These are phyloP conservation scores for Tyto alba DNA, from an alignment of 2,113 vertebrate genomes.

Conservation along the genomic window DNA sequence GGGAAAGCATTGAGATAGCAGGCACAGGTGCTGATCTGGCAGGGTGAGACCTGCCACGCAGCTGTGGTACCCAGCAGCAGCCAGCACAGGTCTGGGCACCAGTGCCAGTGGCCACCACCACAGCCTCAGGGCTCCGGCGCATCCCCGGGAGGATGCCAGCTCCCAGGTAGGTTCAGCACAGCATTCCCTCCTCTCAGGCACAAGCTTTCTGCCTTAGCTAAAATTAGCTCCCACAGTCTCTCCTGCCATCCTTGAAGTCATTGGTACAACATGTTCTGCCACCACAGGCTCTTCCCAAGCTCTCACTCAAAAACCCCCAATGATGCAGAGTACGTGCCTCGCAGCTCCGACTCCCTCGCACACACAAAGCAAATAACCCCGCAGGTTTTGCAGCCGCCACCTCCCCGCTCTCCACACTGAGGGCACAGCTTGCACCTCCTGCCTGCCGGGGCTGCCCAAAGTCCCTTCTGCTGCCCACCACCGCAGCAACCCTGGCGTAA, in stretches of 20 bases:
- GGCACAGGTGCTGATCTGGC: not conserved
- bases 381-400: not conserved
- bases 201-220: not conserved
- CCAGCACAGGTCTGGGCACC: not conserved
- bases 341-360: not conserved
- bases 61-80: not conserved
- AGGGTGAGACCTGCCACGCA: not conserved
- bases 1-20: not conserved
- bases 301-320: not conserved
- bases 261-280: slow-evolving; percentile 39
- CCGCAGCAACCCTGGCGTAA: not conserved
- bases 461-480: not conserved
- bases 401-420: not conserved
- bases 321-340: not conserved
- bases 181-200: not conserved
- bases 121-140: not conserved
- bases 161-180: not conserved
- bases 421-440: not conserved
- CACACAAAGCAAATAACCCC: not conserved
- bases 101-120: not conserved
- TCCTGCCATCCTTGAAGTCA: slow-evolving; percentile 21
- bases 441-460: not conserved
- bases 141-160: not conserved
- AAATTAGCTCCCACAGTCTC: slow-evolving; percentile 9
- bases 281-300: slow-evolving; percentile 29